Evolutionary conservation across 1,140 invertebrate species (phyloP).

Genomic region (Leptinotarsa texana): DNA sequence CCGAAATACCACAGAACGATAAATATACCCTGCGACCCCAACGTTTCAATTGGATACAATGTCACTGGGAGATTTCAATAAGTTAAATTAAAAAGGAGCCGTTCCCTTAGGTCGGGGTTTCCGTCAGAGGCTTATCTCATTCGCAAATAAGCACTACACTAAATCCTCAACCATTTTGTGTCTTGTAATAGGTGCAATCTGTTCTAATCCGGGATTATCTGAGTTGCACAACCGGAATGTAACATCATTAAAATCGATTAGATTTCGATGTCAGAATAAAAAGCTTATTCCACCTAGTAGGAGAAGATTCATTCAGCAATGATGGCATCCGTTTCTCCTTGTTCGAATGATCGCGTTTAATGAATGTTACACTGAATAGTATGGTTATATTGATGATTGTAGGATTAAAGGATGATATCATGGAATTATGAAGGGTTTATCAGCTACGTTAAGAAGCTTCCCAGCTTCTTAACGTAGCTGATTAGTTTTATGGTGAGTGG

Average conservation of each 20-base stretch:
- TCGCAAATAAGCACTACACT: conserved; percentile 35
- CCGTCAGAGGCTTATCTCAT: conserved; percentile 29
- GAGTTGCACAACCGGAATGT: conserved; percentile 41
- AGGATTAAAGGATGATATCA: too few relatives aligned
- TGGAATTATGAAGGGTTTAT: too few relatives aligned
- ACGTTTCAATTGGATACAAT: not conserved
- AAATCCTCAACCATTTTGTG: conserved; percentile 39
- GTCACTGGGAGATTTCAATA: conserved; percentile 31
- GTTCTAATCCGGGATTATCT: conserved; percentile 45
- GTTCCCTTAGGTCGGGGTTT: conserved; percentile 3
- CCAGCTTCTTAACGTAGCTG: too few relatives aligned
- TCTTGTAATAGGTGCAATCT: conserved; percentile 46
- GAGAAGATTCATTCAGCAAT: conserved; percentile 30
- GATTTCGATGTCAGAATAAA: conserved; percentile 42
- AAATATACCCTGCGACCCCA: not conserved
- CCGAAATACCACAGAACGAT: conserved; percentile 9
- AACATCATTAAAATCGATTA: conserved; percentile 48
- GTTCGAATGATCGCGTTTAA: too few relatives aligned
- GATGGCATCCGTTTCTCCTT: conserved; percentile 3
- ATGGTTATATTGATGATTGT: too few relatives aligned
- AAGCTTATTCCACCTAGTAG: conserved; percentile 38
- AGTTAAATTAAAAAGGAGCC: conserved; percentile 35
- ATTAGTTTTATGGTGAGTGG: too few relatives aligned
- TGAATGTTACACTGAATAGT: too few relatives aligned
- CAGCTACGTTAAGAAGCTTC: too few relatives aligned